Base-by-base conservation (phyloP, 2,888 invertebrate species). In the Drosophila eohydei region DNA sequence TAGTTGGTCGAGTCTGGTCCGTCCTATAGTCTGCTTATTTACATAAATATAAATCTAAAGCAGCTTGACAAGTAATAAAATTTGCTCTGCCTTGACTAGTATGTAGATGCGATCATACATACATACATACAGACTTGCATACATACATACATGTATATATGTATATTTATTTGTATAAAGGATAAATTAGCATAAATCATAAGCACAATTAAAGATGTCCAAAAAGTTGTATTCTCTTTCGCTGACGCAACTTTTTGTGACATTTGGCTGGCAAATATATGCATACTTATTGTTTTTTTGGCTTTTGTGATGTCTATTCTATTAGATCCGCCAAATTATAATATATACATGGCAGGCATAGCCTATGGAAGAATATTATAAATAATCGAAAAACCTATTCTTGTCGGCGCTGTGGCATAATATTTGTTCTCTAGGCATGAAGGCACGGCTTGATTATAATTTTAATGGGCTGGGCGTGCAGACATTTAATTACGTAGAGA, bases 171-270 rank as follows among this genome's bases (percentile, higher is more conserved):
- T n/a, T 74, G 46, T 40, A 60, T 55, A 81, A 74, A 86, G 89
- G 84, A 87, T 74, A 79, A 71, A 88, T 86, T 88, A 87, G 89
- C 89, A 86, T 86, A 86, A 86, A 89, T 86, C 89, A 89, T 84
- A 86, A 82, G 77, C 82, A 84, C 77, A 80, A 88, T 88, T 88
- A 74, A 88, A 80, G 43, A 79, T 83, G 79, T 79, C 74, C 75
- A 69, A 81, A 81, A 80, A 60, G 60, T 60, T 59, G 60, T 60
- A 74, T 78, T 50, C 69, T 60, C 52, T 56, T 54, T 11, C 69
- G 78, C 83, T 85, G 88, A 83, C 86, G 86, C 77, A 83, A 74
- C 61, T 71, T 59, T 61, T 68, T 68, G 62, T 69, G 75, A 78
- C 80, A 78, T 88, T 80, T 85, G 70, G 64, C 63, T 80, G 1